Evolutionary conservation across 2,888 invertebrate species (phyloP), one percentile per base, ranked within the genome.

Genomic region (Zygothrica quintamaculata): DNA sequence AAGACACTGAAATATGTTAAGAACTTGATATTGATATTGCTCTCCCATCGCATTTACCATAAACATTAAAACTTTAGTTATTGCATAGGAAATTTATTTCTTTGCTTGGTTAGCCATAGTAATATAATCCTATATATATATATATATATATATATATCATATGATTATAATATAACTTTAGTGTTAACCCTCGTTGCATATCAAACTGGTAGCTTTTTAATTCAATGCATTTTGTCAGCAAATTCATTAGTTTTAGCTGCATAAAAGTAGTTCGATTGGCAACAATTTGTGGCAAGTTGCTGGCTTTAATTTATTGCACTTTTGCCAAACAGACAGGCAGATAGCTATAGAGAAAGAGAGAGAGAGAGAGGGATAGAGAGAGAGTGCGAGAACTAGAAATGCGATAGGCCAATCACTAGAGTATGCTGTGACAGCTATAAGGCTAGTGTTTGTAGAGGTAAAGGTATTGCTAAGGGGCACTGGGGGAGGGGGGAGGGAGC

Each of bases 1-100:
- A 82, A 84, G 76, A 74, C 71, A 66, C 70, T 77, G 66, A 72
- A 79, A 81, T 87, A 77, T 87, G 86, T 77, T 74, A 67, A 74
- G 64, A 74, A 84, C 88, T 86, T 82, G 86, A 88, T 84, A 86
- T 87, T 86, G 88, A 86, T 86, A 88, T 87, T 71, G 84, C 84
- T 50, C 53, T 60, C 77, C 62, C 78, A 76, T 76, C 56, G 84
- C 80, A 77, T 79, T 74, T 61, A 69, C 80, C 78, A 79, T 86
- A 86, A 86, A 86, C 73, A 80, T 84, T 64, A 59, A 72, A 69
- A 76, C 64, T 50, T 79, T 76, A 65, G 56, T 74, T 82, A 82
- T 82, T 66, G 66, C 60, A 46, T 59, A 25, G 60, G 57, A 58
- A 84, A 51, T 56, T 48, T 40, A 42, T 36, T 40, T n/a, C 13